A percentile compares a stretch with the other conserved stretches of the same genome.
These are phyloP conservation scores for Hirtodrosophila trivittata DNA, from an alignment of 2,888 invertebrate species.

Conservation along the genomic window DNA sequence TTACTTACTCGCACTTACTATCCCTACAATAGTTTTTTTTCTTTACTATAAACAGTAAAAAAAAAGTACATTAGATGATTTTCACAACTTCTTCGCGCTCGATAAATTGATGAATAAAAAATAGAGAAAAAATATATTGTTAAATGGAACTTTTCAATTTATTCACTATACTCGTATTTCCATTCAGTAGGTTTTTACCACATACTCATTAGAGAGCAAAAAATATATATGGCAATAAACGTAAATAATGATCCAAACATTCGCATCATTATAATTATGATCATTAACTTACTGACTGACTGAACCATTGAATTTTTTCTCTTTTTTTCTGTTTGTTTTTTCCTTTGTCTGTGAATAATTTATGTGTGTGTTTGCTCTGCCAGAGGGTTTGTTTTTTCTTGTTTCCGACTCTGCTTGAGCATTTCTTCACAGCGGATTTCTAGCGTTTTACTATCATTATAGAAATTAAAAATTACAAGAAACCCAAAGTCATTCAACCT, in stretches of 20 bases:
- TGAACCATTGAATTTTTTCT: slow-evolving; percentile 40
- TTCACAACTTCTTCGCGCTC: slow-evolving; percentile 43
- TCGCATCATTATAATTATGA: slow-evolving; percentile 63
- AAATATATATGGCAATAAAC: slow-evolving; percentile 23
- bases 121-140: slow-evolving; percentile 13
- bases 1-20: slow-evolving; percentile 18
- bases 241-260: slow-evolving; percentile 53
- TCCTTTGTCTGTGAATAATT: slow-evolving; percentile 42
- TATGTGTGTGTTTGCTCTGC: slow-evolving; percentile 36
- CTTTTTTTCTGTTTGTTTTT: slow-evolving; percentile 35
- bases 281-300: slow-evolving; percentile 75
- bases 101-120: slow-evolving; percentile 20
- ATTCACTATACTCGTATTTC: slow-evolving; percentile 1
- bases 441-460: slow-evolving; percentile 34
- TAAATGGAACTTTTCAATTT: slow-evolving; percentile 3
- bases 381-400: slow-evolving; percentile 30
- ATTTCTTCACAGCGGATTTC: slow-evolving; percentile 17
- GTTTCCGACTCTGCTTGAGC: slow-evolving; percentile 19
- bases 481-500: slow-evolving; percentile 68
- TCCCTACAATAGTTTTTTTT: slow-evolving; percentile 5
- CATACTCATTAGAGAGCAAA: slow-evolving; percentile 48
- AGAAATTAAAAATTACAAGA: slow-evolving; percentile 63
- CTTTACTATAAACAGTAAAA: not conserved
- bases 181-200: slow-evolving; percentile 8
- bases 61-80: not conserved